Base-by-base conservation (phyloP, 2,113 vertebrate genomes). In the Connochaetes taurinus region DNA sequence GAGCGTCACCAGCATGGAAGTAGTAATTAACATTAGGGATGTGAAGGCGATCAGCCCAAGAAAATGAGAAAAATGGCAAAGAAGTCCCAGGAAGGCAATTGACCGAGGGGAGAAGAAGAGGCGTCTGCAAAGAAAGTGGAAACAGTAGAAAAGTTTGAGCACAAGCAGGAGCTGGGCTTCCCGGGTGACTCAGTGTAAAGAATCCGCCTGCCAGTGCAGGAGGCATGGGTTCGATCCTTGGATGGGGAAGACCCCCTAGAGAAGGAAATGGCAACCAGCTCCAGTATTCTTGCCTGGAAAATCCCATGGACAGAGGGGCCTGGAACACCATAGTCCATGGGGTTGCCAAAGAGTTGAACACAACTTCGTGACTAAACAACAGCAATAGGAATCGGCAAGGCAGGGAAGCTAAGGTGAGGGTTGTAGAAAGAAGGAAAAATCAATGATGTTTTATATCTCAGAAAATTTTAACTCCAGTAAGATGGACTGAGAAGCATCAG, bases 341-440 rank as follows among this genome's bases (percentile, higher is more conserved):
- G 36, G n/a, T 71, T 71, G n/a, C n/a, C 64, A 1, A 71, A 71
- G 64, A 71, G 17, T 23, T 0, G 0, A 36, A 71, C 9, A 6
- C 0, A 8, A 36, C 64, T 71, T 71, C 5, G 1, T 71, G 64
- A 36, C n/a, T 36, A 21, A 5, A 4, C 64, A 67, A 36, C n/a
- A 67, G 5, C 17, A 36, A 36, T 12, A 6, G 7, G 82, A 36
- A 19, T 7, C 0, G 14, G 12, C 6, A 47, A 53, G 3, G 15
- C 31, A 40, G 40, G 40, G 45, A 83, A 62, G 43, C 40, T 17
- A 52, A 62, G 29, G 29, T 40, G 53, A 36, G 67, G 12, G 36
- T 81, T 93, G 21, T 43, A 31, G 43, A 31, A 58, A 19, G 58
- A 67, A 92, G 90, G 57, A n/a, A 67, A 33, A 43, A 29, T 10